A percentile compares a stretch with the other conserved stretches of the same genome.
Conservation (phyloP, 2,888 invertebrate species). For the Scaptomyza tumidula region DNA sequence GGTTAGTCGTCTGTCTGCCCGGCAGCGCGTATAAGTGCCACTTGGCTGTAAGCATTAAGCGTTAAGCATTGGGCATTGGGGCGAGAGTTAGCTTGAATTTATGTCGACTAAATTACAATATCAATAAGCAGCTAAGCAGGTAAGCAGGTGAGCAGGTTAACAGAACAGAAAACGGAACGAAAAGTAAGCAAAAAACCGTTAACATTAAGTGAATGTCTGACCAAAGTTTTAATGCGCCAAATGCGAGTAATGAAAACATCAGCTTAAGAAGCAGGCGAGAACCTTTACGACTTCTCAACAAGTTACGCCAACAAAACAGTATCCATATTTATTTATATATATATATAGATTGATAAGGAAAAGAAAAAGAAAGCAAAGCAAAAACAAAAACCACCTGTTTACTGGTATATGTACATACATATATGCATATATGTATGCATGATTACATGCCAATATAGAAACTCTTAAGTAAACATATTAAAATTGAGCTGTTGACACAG, state of each 20-base stretch:
- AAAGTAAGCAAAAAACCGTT: constrained; percentile 8
- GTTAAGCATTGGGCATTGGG: constrained; percentile 1
- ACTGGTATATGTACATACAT: neutral
- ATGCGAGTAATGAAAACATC: constrained; percentile 29
- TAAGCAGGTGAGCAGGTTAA: neutral
- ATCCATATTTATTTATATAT: constrained; percentile 1
- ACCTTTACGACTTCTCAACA: neutral
- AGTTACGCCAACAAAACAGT: neutral
- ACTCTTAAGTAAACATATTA: constrained; percentile 51
- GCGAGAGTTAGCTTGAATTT: constrained; percentile 47
- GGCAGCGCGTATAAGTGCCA: constrained; percentile 48
- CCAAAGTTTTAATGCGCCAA: constrained; percentile 39
- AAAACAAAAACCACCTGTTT: constrained; percentile 40
- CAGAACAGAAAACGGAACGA: neutral
- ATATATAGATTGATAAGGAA: neutral
- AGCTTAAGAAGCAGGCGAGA: neutral
- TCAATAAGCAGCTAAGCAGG: constrained; percentile 54
- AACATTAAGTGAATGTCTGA: constrained; percentile 25
- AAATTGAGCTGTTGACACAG: constrained; percentile 49
- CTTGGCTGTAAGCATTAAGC: constrained; percentile 30
- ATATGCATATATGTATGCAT: neutral
- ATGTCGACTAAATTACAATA: constrained; percentile 68
- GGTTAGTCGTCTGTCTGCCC: constrained; percentile 23
- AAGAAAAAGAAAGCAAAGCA: constrained; percentile 13
- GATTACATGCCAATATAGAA: constrained; percentile 1